phyloP scores from a whole-genome alignment of 2,888 invertebrate species.

The Cheilosia soror region DNA sequence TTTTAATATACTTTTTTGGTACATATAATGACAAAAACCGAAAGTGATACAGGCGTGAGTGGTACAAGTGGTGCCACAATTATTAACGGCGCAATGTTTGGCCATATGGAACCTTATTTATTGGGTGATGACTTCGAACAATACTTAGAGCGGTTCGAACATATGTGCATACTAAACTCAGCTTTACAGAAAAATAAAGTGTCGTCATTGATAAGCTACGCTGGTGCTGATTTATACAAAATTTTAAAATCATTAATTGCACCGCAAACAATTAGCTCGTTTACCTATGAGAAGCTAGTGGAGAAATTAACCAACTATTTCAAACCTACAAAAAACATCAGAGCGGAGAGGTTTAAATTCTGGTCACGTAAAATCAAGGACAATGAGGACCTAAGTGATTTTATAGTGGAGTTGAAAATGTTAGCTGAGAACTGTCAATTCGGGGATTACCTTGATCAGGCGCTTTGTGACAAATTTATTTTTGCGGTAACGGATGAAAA shows the following conservation, averaged over 20 bases:
- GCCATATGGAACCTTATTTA: conserved; percentile 22
- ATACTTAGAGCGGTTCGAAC: conserved; percentile 11
- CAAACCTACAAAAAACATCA: conserved; percentile 5
- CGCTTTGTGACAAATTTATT: conserved; percentile 24
- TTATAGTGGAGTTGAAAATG: conserved; percentile 15
- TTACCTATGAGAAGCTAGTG: neutral
- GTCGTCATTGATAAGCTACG: neutral
- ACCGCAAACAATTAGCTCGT: conserved; percentile 1
- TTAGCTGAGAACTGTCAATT: conserved; percentile 20
- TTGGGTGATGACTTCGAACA: conserved; percentile 21
- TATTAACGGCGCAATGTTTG: conserved; percentile 1
- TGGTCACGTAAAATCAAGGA: conserved; percentile 18
- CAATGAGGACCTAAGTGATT: conserved; percentile 10
- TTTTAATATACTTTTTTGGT: too few relatives aligned
- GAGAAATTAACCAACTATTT: conserved; percentile 10
- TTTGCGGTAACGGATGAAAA: conserved; percentile 22
- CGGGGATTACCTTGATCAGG: conserved; percentile 22
- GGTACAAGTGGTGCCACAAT: neutral
- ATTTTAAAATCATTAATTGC: conserved; percentile 11
- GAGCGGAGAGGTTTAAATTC: conserved; percentile 13
- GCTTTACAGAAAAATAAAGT: neutral
- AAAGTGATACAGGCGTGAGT: neutral
- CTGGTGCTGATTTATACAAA: conserved; percentile 22
- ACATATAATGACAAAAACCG: neutral
- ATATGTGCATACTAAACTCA: conserved; percentile 16